Percentiles rank a stretch among this genome's conserved stretches.
phyloP scores from a whole-genome alignment of 2,797 vertebrate species.

The Aselliscus stoliczkanus region DNA sequence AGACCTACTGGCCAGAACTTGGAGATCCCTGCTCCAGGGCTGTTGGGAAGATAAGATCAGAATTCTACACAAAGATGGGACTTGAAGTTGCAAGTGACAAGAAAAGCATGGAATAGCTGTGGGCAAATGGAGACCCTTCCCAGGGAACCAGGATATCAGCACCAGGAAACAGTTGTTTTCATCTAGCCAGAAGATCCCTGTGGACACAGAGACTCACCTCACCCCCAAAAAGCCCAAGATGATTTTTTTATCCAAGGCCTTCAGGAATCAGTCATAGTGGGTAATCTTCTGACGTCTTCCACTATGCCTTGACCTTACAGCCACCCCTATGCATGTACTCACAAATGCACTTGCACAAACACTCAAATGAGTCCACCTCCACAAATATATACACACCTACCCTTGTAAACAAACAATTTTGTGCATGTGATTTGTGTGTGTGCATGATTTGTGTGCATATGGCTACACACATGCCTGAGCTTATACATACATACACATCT shows the following conservation, averaged over 20 bases:
- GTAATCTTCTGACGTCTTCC: background rate
- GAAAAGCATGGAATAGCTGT: background rate
- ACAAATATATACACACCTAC: background rate
- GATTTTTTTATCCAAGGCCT: background rate
- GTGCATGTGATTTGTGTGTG: background rate
- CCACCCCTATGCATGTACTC: accelerated
- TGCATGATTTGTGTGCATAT: background rate
- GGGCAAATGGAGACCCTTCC: background rate
- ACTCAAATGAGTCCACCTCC: background rate
- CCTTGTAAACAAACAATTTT: background rate
- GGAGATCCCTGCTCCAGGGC: background rate
- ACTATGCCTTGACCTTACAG: accelerated
- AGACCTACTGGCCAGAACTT: background rate
- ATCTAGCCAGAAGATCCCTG: background rate
- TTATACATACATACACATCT: background rate
- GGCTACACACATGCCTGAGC: background rate
- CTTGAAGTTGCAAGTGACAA: background rate
- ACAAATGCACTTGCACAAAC: background rate
- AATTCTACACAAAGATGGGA: background rate
- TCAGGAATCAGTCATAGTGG: background rate
- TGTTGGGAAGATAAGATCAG: background rate
- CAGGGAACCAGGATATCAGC: background rate
- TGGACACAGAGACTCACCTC: background rate
- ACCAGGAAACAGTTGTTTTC: background rate
- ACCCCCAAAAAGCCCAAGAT: background rate